Evolutionary conservation across 2,888 invertebrate genomes (phyloP).

Genomic region (Tiliacea citrago): DNA sequence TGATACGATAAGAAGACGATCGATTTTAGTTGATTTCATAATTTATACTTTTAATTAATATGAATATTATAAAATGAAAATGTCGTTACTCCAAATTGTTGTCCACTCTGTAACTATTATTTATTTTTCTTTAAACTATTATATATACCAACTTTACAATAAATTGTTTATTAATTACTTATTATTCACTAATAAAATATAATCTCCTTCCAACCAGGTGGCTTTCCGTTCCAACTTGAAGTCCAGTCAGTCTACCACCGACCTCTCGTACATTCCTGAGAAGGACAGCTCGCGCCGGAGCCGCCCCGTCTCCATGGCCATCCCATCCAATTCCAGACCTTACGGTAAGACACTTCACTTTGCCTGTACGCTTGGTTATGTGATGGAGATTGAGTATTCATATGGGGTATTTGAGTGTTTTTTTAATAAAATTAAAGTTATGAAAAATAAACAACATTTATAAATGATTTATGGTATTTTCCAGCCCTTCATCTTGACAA

Average conservation of each 20-base stretch:
- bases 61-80: no score
- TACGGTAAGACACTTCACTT: slow-evolving; percentile 78
- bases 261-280: slow-evolving; percentile 93
- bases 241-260: slow-evolving; percentile 96
- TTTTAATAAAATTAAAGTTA: neutral
- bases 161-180: neutral
- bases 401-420: neutral
- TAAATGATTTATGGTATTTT: neutral
- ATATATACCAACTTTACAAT: no score
- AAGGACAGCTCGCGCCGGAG: slow-evolving; percentile 85
- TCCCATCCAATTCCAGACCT: slow-evolving; percentile 80
- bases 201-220: slow-evolving; percentile 73
- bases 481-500: neutral
- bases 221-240: slow-evolving; percentile 93
- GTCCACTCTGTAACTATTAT: no score
- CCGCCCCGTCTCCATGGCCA: slow-evolving; percentile 86
- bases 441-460: neutral
- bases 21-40: no score
- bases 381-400: slow-evolving; percentile 27
- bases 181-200: neutral
- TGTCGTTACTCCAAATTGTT: no score
- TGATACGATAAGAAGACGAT: no score
- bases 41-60: no score
- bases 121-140: no score
- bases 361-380: neutral